A percentile compares a stretch with the other conserved stretches of the same genome.
Conservation (phyloP, 2,888 invertebrate species). For the Tiliacea citrago region DNA sequence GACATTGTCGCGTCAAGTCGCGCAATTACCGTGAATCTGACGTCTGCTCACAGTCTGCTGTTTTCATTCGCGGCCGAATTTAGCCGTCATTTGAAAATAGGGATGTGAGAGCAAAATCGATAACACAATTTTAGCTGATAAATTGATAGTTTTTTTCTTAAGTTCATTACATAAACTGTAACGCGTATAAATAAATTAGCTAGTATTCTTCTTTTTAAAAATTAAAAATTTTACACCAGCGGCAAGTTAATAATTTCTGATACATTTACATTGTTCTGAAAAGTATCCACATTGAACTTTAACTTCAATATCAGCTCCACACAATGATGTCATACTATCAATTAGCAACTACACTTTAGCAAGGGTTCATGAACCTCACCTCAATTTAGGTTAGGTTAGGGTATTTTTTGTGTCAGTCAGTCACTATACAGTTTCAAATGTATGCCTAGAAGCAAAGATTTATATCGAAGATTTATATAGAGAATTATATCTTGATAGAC, state of each 20-base stretch:
- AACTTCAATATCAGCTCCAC: not conserved
- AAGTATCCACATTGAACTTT: not conserved
- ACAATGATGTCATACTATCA: constrained; percentile 13
- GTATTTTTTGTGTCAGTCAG: not conserved
- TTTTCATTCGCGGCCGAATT: constrained; percentile 28
- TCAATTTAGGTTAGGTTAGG: constrained; percentile 15
- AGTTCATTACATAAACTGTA: not conserved
- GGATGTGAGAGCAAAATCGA: not conserved
- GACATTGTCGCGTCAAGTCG: constrained; percentile 24
- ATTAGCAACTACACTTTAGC: constrained; percentile 4
- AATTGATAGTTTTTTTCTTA: not conserved
- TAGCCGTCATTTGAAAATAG: constrained; percentile 1
- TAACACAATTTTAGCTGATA: not conserved
- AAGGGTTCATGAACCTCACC: constrained; percentile 25
- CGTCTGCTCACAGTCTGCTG: no score
- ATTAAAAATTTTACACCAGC: not conserved
- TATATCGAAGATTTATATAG: no score
- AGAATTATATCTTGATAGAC: no score
- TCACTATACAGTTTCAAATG: not conserved
- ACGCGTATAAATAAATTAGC: not conserved
- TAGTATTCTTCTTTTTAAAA: not conserved
- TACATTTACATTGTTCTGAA: not conserved
- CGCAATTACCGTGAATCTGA: constrained; percentile 7
- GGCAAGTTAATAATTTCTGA: not conserved
- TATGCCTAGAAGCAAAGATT: not conserved